Evolutionary conservation across 2,113 vertebrate genomes (phyloP).

Genomic region (Notechis scutatus): DNA sequence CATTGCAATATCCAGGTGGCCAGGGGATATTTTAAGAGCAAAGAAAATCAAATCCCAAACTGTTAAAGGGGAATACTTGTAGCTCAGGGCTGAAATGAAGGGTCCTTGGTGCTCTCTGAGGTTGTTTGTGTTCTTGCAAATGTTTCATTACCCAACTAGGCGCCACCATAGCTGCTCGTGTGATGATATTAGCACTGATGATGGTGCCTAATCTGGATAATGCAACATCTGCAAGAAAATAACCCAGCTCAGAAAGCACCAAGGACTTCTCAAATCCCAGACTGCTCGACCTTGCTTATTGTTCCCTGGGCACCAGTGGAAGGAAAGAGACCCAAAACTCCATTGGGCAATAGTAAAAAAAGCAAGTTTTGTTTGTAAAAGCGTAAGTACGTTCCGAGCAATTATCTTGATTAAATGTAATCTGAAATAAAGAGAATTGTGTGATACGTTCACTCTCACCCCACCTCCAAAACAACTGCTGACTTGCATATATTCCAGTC

Average conservation of each 20-base stretch:
- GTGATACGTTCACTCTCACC: not conserved
- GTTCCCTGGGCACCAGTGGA: not conserved
- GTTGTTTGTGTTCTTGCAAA: not conserved
- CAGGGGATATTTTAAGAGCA: not conserved
- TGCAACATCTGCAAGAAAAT: not conserved
- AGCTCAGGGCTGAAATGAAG: not conserved
- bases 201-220: not conserved
- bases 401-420: not conserved
- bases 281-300: not conserved
- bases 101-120: not conserved
- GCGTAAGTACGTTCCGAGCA: not conserved
- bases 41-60: not conserved
- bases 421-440: not conserved
- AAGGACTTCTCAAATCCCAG: not conserved
- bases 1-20: not conserved
- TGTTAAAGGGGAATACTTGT: not conserved
- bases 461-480: not conserved
- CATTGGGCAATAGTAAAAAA: not conserved
- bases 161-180: not conserved
- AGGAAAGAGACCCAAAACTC: not conserved
- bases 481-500: rapidly evolving
- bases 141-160: not conserved
- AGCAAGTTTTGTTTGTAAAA: not conserved
- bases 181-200: not conserved
- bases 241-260: not conserved